These are phyloP conservation scores for Urocyon cinereoargenteus DNA, from an alignment of 2,797 vertebrate species.

Conservation along the genomic window DNA sequence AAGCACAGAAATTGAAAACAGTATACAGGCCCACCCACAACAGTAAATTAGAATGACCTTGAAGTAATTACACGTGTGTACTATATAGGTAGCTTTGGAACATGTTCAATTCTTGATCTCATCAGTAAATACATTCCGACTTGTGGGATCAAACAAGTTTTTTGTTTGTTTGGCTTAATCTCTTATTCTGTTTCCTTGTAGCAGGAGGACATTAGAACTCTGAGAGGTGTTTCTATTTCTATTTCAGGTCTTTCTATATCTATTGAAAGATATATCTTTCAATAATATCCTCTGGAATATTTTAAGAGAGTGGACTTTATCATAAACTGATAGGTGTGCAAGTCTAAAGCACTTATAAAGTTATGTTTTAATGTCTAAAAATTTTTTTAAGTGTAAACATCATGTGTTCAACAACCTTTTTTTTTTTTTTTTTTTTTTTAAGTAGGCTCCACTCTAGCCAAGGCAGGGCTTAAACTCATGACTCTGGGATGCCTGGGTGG, in stretches of 20 bases:
- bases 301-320: background rate
- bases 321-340: background rate
- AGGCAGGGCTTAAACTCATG: background rate
- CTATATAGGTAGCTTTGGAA: background rate
- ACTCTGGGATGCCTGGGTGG: background rate
- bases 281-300: background rate
- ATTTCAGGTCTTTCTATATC: too few relatives aligned
- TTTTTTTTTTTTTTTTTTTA: background rate
- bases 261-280: too few relatives aligned
- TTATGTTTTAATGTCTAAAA: background rate
- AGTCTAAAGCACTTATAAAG: background rate
- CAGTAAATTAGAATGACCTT: background rate
- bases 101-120: background rate
- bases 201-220: background rate
- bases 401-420: background rate
- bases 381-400: background rate
- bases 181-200: background rate
- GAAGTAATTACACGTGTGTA: background rate
- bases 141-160: background rate
- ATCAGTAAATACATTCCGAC: background rate
- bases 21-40: background rate
- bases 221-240: background rate
- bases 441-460: background rate
- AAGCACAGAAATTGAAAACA: background rate
- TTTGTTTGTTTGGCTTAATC: background rate